Conservation (phyloP, 2,888 invertebrate genomes). For the Brachypterus glaber region DNA sequence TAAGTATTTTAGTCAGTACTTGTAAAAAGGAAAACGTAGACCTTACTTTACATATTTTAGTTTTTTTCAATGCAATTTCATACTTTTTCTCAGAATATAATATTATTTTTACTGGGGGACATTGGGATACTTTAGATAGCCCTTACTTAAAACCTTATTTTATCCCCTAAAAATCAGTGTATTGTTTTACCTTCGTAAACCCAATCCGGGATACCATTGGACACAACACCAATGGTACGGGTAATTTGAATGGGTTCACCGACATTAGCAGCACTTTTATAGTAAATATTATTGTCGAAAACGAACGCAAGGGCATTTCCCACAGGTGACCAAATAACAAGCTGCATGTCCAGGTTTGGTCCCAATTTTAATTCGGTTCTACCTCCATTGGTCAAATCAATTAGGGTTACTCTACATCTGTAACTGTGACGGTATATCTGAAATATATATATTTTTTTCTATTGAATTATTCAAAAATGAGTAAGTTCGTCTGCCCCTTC, state of each 20-base stretch:
- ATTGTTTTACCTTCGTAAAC: slow-evolving; percentile 80
- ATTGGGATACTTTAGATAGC: too few species aligned
- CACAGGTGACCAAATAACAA: slow-evolving; percentile 67
- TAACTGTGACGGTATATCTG: slow-evolving; percentile 75
- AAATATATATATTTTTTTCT: slow-evolving; percentile 17
- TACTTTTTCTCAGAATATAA: too few species aligned
- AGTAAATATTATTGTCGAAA: slow-evolving; percentile 66
- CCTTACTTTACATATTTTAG: too few species aligned
- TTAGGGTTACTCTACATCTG: slow-evolving; percentile 61
- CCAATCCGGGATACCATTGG: slow-evolving; percentile 86
- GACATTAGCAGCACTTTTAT: slow-evolving; percentile 47
- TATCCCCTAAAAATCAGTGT: too few species aligned
- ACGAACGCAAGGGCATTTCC: slow-evolving; percentile 67
- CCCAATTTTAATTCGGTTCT: slow-evolving; percentile 32
- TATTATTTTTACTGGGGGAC: too few species aligned
- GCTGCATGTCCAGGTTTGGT: slow-evolving; percentile 49
- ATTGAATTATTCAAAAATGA: too few species aligned
- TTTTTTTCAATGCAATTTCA: too few species aligned
- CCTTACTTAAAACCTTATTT: too few species aligned
- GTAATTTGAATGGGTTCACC: slow-evolving; percentile 49
- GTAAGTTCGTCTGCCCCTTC: too few species aligned
- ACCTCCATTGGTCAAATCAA: slow-evolving; percentile 50
- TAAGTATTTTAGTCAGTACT: too few species aligned
- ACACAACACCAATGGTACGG: slow-evolving; percentile 40
- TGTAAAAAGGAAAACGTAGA: too few species aligned